Conservation (phyloP, 2,113 vertebrate genomes). For the Damaliscus lunatus region DNA sequence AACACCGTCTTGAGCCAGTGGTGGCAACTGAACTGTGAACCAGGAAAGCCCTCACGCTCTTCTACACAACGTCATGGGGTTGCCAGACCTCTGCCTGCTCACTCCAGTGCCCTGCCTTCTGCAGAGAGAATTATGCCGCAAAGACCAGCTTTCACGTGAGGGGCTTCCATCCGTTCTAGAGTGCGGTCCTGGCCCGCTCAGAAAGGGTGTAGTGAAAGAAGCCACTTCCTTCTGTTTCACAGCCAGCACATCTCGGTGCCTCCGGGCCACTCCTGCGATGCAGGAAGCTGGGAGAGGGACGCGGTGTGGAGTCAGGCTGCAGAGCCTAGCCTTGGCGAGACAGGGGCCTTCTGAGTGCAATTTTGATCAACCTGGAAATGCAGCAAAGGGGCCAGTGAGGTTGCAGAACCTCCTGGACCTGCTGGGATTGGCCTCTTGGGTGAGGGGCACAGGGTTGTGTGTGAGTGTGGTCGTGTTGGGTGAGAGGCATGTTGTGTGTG, state of each 20-base stretch:
- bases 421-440: neutral
- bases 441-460: fast-evolving
- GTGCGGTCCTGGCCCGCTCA: fast-evolving
- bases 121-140: neutral
- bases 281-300: fast-evolving
- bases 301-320: fast-evolving
- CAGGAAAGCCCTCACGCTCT: neutral
- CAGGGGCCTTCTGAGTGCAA: fast-evolving
- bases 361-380: fast-evolving
- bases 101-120: fast-evolving
- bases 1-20: neutral
- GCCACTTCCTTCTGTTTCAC: fast-evolving
- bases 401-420: neutral
- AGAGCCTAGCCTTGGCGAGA: fast-evolving
- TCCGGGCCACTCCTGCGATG: fast-evolving
- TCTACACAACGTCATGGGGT: fast-evolving
- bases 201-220: fast-evolving
- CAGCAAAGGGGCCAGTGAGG: fast-evolving
- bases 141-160: fast-evolving
- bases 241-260: fast-evolving
- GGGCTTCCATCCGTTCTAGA: fast-evolving
- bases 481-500: too few species aligned
- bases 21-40: fast-evolving
- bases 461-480: fast-evolving
- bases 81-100: fast-evolving